Conservation (phyloP, 1,140 invertebrate species). For the Aradophagus sp. region DNA sequence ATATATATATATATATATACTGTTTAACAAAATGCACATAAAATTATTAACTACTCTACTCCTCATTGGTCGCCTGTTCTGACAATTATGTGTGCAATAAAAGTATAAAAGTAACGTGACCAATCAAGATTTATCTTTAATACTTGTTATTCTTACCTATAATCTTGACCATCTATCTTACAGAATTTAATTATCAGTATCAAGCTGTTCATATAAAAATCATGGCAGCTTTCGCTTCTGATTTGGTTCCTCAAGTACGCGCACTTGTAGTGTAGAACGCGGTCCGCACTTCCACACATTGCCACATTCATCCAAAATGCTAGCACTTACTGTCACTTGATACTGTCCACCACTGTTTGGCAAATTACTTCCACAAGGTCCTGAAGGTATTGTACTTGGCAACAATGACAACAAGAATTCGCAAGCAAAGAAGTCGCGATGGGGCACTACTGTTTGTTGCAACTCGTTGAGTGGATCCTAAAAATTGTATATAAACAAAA, state of each 20-base stretch:
- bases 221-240: conserved; percentile 61
- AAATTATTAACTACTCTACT: too few relatives aligned
- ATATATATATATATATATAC: too few relatives aligned
- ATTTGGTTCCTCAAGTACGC: conserved; percentile 81
- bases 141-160: too few relatives aligned
- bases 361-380: conserved; percentile 32
- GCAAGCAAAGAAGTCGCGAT: conserved; percentile 87
- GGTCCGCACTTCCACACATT: conserved; percentile 86
- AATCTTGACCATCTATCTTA: background rate
- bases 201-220: conserved; percentile 28
- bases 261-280: conserved; percentile 79
- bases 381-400: conserved; percentile 31
- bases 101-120: too few relatives aligned
- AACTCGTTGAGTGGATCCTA: conserved; percentile 37
- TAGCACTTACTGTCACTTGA: conserved; percentile 81
- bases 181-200: conserved; percentile 3
- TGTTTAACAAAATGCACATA: too few relatives aligned
- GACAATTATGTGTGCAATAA: too few relatives aligned
- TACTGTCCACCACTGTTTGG: conserved; percentile 68
- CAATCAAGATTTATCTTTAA: too few relatives aligned
- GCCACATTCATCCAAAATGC: conserved; percentile 82
- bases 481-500: conserved; percentile 1
- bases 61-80: too few relatives aligned
- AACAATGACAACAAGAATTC: conserved; percentile 82
- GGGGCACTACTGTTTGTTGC: conserved; percentile 39